Evolutionary conservation across 2,888 invertebrate genomes (phyloP), one percentile per base, ranked within the genome.

Genomic region (Autographa gamma): DNA sequence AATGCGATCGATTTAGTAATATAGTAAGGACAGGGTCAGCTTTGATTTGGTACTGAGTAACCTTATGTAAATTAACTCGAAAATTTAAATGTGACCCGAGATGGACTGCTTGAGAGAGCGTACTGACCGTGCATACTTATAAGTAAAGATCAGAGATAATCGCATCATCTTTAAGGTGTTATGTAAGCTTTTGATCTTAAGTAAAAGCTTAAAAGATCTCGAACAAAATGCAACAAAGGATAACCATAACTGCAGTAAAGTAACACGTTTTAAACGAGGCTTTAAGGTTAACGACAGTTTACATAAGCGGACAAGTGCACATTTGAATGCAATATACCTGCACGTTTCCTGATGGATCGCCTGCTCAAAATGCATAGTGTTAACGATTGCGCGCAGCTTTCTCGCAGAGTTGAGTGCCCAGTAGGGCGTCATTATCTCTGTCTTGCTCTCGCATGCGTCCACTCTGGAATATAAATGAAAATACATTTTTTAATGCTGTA

Each of bases 281-380:
- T 25, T 19, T 59, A 62, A 70, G 18, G 32, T 59, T 60, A 19
- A 59, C 4, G 52, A 41, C 64, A 65, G 31, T n/a, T 79, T 76
- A 66, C 71, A 62, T 64, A 73, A 68, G 34, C 48, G 14, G 25
- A 25, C 19, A 56, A 8, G 43, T 66, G 41, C 48, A 52, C 60
- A 79, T 75, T 72, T 73, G 62, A 63, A 74, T 76, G 82, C 79
- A 72, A 66, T 52, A 76, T 95, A 98, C 98, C 98, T 97, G 97
- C 98, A 99, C 74, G 98, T 98, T 96, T 99, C 98, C 91, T 98
- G 98, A 90, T 99, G 98, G 86, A 99, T 98, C 63, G 98, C 98
- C 92, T 99, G 98, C 89, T 98, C 98, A 88, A 99, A 98, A 93
- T 98, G 98, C 94, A 98, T 98, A 13, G 98, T 99, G 91, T 99